Base-by-base conservation (phyloP, 2,888 invertebrate species). In the Marronus borbonicus region DNA sequence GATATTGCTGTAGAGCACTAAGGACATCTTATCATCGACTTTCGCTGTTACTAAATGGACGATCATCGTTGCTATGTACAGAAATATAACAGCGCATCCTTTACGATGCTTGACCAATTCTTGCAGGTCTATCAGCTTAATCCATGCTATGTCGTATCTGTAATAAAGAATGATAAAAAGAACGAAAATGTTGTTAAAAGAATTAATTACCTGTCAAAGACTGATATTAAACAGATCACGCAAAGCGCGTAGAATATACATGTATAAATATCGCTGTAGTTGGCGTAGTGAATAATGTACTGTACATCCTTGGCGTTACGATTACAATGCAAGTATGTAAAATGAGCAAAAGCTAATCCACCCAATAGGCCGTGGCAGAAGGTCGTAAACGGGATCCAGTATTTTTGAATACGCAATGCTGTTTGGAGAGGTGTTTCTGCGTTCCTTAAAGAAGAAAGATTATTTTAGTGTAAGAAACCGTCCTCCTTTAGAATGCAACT, bases 301-400 rank as follows among this genome's bases (percentile, higher is more conserved):
- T 87, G 85, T 44, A 84, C 82, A 70, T 87, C 86, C 62, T 86
- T 85, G 62, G 90, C 81, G 80, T 85, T 83, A 39, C 85, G 89
- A 0, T 91, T 91, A 80, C 90, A 90, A 81, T 91, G 89, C 82
- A 92, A 89, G 10, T 92, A 89, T 0, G 92, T 88, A 55, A 91
- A 89, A 81, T 93, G 92, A 86, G 92, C 90, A 31, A 93, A 85
- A 0, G 91, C 90, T 17, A 92, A 81, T 0, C 93, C 93, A 0
- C 91, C 92, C 0, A 93, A 88, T 3, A 92, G 87, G 0, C 92
- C 92, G 84, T 92, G 92, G 82, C 92, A 92, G 0, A 92, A 89
- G 0, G 89, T 89, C 0, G 91, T 90, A 7, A 90, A 87, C 62
- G 89, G 89, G 2, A 90, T 87, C 90, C 91, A 92, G 84, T 89